Percentiles rank a stretch among this genome's conserved stretches.
phyloP scores from a whole-genome alignment of 2,797 vertebrate species.

The Chromobotia macracanthus region DNA sequence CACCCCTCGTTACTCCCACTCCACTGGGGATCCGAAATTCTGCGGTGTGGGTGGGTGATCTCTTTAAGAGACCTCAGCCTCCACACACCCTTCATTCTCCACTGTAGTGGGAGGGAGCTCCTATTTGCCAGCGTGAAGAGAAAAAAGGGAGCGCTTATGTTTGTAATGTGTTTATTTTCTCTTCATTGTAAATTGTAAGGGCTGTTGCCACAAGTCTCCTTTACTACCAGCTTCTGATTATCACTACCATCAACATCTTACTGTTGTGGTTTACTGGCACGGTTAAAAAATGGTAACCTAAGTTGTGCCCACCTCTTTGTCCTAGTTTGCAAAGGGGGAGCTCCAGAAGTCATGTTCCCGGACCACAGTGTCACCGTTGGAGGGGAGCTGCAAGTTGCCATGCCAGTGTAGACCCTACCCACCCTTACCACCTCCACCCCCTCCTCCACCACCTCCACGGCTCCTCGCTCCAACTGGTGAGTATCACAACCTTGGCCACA shows the following conservation, averaged over 20 bases:
- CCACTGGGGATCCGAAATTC: slow-evolving; percentile 20
- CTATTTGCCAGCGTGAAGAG: slow-evolving; percentile 19
- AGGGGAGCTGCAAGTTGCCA: slow-evolving; percentile 79
- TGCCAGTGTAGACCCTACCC: slow-evolving; percentile 86
- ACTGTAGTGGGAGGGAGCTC: slow-evolving; percentile 53
- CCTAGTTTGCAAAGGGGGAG: slow-evolving; percentile 80
- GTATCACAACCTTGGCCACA: slow-evolving; percentile 23
- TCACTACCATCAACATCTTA: background rate
- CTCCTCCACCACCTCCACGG: slow-evolving; percentile 79
- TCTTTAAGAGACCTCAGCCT: slow-evolving; percentile 50
- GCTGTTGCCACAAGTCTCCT: background rate
- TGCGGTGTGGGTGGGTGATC: slow-evolving; percentile 53
- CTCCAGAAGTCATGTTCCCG: slow-evolving; percentile 84
- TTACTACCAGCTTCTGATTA: background rate
- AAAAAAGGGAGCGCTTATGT: slow-evolving; percentile 24
- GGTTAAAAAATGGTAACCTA: too few species aligned
- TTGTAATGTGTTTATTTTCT: slow-evolving; percentile 7
- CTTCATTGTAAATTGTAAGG: slow-evolving; percentile 27
- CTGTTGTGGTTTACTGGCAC: background rate
- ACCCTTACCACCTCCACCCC: slow-evolving; percentile 82
- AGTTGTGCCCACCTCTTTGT: background rate
- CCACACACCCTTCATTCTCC: slow-evolving; percentile 53
- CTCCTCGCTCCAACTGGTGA: slow-evolving; percentile 63
- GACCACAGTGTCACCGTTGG: slow-evolving; percentile 71
- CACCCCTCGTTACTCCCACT: slow-evolving; percentile 46